These are phyloP conservation scores for Myotis davidii DNA, from an alignment of 2,113 vertebrate genomes.

Conservation along the genomic window DNA sequence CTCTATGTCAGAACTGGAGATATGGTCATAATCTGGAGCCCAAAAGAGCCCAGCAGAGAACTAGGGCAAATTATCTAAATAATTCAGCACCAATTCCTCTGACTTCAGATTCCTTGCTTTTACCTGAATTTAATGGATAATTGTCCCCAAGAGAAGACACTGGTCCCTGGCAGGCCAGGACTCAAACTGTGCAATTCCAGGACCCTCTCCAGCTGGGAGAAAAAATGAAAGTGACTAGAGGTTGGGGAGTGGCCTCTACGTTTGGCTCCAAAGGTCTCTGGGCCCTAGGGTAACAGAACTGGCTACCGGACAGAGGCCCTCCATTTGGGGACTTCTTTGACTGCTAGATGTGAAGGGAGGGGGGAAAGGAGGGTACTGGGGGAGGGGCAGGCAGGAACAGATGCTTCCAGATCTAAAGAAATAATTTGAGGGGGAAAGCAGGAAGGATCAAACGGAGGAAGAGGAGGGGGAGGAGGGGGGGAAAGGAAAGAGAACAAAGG, in stretches of 20 bases:
- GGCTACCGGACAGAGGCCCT: not conserved
- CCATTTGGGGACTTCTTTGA: constrained; percentile 53
- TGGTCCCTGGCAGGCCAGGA: not conserved
- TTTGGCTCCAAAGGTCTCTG: not conserved
- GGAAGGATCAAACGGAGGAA: constrained; percentile 76
- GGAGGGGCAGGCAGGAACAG: constrained; percentile 72
- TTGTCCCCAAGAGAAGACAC: not conserved
- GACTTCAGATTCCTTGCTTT: not conserved
- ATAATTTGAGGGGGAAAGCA: constrained; percentile 70
- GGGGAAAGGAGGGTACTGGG: not conserved
- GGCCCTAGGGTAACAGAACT: not conserved
- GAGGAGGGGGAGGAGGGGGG: not conserved
- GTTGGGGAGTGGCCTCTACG: not conserved
- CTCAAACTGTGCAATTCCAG: not conserved
- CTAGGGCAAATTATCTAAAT: not conserved
- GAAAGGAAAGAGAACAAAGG: constrained; percentile 74
- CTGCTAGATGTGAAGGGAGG: constrained; percentile 17
- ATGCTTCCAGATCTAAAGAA: constrained; percentile 81
- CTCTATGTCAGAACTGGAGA: not conserved
- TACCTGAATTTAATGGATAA: constrained; percentile 39
- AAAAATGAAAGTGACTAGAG: constrained; percentile 6
- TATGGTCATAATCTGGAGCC: not conserved
- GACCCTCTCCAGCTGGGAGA: not conserved
- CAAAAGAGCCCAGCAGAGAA: not conserved
- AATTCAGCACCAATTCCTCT: not conserved